These are phyloP conservation scores for Dicerorhinus sumatrensis DNA, from an alignment of 2,113 vertebrate species.

Conservation along the genomic window DNA sequence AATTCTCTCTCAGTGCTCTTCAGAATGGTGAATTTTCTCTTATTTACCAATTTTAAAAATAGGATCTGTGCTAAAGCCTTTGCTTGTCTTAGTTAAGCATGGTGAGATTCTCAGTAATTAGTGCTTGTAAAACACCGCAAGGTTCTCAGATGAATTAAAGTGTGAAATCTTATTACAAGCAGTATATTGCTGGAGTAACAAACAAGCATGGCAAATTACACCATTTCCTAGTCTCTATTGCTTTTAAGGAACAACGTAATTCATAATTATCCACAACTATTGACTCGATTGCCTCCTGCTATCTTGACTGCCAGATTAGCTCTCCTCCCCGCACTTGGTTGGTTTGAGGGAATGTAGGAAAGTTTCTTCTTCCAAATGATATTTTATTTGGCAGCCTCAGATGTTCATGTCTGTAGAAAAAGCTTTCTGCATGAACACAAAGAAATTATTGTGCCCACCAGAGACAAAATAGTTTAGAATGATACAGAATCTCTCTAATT, in stretches of 20 bases:
- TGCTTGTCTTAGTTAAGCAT: conserved; percentile 70
- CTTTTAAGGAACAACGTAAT: conserved; percentile 36
- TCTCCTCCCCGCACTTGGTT: neutral
- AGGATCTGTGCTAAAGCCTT: conserved; percentile 38
- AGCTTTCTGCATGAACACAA: neutral
- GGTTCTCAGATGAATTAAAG: conserved; percentile 80
- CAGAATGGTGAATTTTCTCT: neutral
- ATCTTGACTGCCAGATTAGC: neutral
- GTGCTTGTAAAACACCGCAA: conserved; percentile 76
- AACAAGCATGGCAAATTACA: conserved; percentile 70
- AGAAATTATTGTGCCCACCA: neutral
- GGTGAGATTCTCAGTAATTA: conserved; percentile 78
- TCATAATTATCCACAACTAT: conserved; percentile 54
- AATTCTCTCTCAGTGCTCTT: neutral
- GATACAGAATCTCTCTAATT: conserved; percentile 4
- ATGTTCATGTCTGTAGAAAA: neutral
- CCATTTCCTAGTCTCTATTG: conserved; percentile 57
- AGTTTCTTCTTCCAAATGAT: conserved; percentile 5
- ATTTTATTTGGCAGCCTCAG: conserved; percentile 45
- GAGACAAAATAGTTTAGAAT: conserved; percentile 22
- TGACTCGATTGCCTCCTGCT: neutral
- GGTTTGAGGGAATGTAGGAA: neutral
- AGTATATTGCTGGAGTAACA: conserved; percentile 62
- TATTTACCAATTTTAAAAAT: conserved; percentile 60
- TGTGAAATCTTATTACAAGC: conserved; percentile 82